Conservation (phyloP, 1,140 invertebrate species). For the Cardiocondyla obscurior region DNA sequence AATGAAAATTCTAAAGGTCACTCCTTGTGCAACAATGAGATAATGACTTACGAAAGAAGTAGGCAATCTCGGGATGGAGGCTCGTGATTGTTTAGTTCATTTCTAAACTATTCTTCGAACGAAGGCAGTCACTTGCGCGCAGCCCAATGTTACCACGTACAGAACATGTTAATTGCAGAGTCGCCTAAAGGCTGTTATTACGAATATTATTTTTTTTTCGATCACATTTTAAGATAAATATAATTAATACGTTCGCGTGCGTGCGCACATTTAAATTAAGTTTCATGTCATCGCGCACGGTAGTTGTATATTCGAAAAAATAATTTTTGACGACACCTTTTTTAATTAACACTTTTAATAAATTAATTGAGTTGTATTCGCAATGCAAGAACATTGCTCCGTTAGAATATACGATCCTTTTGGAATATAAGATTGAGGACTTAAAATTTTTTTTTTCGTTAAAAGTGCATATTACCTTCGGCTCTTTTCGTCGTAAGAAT, state of each 20-base stretch:
- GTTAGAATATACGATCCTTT: neutral
- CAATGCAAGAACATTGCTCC: neutral
- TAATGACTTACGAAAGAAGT: constrained; percentile 58
- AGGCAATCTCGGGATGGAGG: constrained; percentile 46
- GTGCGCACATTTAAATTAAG: neutral
- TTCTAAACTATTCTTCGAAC: constrained; percentile 60
- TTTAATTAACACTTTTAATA: neutral
- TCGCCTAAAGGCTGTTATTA: constrained; percentile 30
- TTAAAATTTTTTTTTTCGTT: neutral
- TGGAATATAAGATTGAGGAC: too few relatives aligned
- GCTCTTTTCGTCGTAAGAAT: neutral
- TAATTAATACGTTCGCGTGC: neutral
- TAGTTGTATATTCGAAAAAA: constrained; percentile 25
- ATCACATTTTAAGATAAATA: neutral
- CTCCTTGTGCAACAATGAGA: constrained; percentile 59
- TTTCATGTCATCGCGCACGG: too few relatives aligned
- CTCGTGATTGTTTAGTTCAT: constrained; percentile 52
- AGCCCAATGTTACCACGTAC: constrained; percentile 3
- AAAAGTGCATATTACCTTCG: neutral
- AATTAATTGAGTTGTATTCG: neutral
- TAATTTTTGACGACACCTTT: neutral
- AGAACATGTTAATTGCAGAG: constrained; percentile 51
- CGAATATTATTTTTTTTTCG: constrained; percentile 7
- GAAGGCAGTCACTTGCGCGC: constrained; percentile 58
- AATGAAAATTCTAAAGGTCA: constrained; percentile 56